Evolutionary conservation across 2,113 vertebrate species (phyloP).

Genomic region (Nymphicus hollandicus): DNA sequence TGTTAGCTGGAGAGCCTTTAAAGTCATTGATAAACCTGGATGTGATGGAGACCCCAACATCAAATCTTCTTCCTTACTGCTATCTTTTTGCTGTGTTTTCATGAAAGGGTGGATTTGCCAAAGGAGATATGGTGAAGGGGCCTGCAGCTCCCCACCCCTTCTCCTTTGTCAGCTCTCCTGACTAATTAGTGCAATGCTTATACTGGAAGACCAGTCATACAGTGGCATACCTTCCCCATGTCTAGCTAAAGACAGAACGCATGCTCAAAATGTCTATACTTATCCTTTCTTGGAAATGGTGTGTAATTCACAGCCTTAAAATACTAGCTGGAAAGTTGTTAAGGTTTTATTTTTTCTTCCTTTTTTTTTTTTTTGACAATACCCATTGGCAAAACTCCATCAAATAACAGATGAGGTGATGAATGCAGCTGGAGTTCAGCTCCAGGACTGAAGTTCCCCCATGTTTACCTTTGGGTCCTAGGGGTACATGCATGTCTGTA

Average conservation of each 20-base stretch:
- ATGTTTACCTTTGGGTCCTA: not conserved
- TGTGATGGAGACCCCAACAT: not conserved
- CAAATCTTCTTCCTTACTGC: not conserved
- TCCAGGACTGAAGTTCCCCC: not conserved
- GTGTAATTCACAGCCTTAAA: not conserved
- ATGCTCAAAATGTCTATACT: not conserved
- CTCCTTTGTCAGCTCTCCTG: not conserved
- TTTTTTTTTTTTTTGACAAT: not conserved
- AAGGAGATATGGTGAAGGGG: not conserved
- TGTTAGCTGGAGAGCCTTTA: not conserved
- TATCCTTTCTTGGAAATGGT: constrained; percentile 24
- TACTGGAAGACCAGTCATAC: not conserved
- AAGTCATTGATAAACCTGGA: not conserved
- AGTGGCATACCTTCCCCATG: not conserved
- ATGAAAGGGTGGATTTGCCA: not conserved
- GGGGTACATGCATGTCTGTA: not conserved
- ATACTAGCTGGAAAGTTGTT: not conserved
- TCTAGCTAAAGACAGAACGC: not conserved
- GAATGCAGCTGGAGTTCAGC: constrained; percentile 29
- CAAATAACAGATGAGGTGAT: constrained; percentile 34
- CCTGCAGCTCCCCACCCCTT: not conserved
- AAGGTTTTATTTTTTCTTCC: rapidly evolving
- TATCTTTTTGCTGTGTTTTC: not conserved
- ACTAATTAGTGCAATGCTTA: not conserved
- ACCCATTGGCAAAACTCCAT: constrained; percentile 31